Evolutionary conservation across 2,888 invertebrate species (phyloP).

Genomic region (Heliconius hortense): DNA sequence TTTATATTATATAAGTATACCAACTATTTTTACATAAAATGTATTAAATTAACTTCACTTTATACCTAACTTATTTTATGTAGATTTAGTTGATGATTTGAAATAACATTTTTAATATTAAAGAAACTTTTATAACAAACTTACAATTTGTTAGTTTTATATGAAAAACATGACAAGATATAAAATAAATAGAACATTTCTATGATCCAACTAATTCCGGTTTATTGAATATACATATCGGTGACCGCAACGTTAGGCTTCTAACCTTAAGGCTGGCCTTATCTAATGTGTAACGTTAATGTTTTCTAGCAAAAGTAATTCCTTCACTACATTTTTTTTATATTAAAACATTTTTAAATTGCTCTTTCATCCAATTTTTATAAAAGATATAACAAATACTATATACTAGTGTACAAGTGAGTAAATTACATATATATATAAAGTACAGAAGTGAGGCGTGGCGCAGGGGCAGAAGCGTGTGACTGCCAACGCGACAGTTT

Average conservation of each 20-base stretch:
- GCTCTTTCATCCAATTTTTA: neutral
- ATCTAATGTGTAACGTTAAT: neutral
- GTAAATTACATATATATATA: too few species aligned
- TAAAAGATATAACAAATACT: too few species aligned
- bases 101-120: neutral
- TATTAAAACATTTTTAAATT: neutral
- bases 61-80: too few species aligned
- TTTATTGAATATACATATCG: slow-evolving; percentile 2
- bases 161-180: neutral
- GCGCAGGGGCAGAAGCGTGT: too few species aligned
- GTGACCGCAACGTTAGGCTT: neutral
- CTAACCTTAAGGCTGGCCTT: slow-evolving; percentile 1
- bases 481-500: too few species aligned
- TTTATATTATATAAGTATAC: too few species aligned
- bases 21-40: too few species aligned
- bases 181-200: neutral
- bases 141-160: neutral
- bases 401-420: too few species aligned
- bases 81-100: too few species aligned
- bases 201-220: neutral
- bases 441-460: too few species aligned
- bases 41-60: too few species aligned
- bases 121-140: neutral
- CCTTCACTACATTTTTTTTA: too few species aligned
- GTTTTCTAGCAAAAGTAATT: neutral